Evolutionary conservation across 2,888 invertebrate genomes (phyloP).

Genomic region (Onchidella celtica): DNA sequence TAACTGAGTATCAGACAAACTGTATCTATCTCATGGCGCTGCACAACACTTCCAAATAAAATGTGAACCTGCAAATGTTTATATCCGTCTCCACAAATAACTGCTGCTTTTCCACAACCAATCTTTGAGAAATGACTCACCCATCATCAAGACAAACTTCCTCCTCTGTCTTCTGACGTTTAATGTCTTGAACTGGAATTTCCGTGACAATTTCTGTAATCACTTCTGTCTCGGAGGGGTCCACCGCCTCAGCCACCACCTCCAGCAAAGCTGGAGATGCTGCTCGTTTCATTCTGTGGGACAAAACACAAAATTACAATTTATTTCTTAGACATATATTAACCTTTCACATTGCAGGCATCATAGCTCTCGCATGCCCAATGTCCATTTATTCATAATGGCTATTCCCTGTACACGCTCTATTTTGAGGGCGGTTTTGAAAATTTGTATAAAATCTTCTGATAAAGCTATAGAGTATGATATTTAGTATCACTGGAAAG

Average conservation of each 20-base stretch:
- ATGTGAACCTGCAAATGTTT: too few species aligned
- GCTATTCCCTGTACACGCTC: neutral
- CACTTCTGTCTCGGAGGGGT: slow-evolving; percentile 46
- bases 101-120: too few species aligned
- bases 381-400: neutral
- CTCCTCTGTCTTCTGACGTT: slow-evolving; percentile 54
- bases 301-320: neutral
- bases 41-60: too few species aligned
- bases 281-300: slow-evolving; percentile 56
- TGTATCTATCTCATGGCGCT: too few species aligned
- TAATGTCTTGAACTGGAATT: slow-evolving; percentile 50
- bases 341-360: neutral
- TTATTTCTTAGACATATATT: neutral
- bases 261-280: slow-evolving; percentile 53
- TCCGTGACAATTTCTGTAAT: slow-evolving; percentile 52
- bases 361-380: neutral
- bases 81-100: too few species aligned
- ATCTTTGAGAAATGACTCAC: too few species aligned
- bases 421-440: too few species aligned
- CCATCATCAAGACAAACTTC: slow-evolving; percentile 65
- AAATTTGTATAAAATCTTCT: too few species aligned
- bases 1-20: too few species aligned
- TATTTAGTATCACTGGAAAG: too few species aligned
- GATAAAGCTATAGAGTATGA: too few species aligned
- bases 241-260: slow-evolving; percentile 49